Evolutionary conservation across 1,140 invertebrate genomes (phyloP).

Genomic region (Pogonomyrmex barbatus): DNA sequence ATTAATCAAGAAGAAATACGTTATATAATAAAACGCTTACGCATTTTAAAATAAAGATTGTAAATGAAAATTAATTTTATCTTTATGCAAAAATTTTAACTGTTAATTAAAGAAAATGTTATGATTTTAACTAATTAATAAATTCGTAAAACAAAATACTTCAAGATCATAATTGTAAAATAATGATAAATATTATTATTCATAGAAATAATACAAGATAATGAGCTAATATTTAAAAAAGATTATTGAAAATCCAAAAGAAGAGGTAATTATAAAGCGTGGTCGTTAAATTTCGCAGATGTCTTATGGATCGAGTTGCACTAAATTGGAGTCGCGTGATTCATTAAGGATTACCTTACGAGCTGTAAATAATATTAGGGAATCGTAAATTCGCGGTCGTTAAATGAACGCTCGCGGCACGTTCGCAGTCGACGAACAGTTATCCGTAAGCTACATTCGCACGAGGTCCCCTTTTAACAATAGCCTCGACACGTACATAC

Average conservation of each 20-base stretch:
- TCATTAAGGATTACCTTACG: conserved; percentile 60
- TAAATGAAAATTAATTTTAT: background rate
- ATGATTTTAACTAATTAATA: background rate
- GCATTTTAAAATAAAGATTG: background rate
- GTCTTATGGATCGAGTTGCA: conserved; percentile 23
- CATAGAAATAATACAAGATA: background rate
- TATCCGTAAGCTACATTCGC: conserved; percentile 49
- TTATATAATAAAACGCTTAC: background rate
- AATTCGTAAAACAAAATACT: background rate
- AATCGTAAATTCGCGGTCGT: conserved; percentile 66
- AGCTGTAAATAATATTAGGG: conserved; percentile 66
- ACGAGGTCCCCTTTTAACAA: conserved; percentile 33
- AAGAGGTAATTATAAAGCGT: conserved; percentile 4
- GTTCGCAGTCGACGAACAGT: conserved; percentile 32
- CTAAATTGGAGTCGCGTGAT: conserved; percentile 61
- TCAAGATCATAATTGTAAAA: background rate
- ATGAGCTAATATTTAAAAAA: background rate
- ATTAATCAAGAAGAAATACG: background rate
- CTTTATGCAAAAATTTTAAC: background rate
- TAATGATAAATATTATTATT: background rate
- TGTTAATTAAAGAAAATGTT: background rate
- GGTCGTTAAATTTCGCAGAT: conserved; percentile 22
- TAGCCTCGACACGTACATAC: conserved; percentile 68
- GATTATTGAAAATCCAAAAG: background rate
- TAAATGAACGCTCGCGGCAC: conserved; percentile 44